Evolutionary conservation across 2,888 invertebrate species (phyloP).

Genomic region (Tachina lurida): DNA sequence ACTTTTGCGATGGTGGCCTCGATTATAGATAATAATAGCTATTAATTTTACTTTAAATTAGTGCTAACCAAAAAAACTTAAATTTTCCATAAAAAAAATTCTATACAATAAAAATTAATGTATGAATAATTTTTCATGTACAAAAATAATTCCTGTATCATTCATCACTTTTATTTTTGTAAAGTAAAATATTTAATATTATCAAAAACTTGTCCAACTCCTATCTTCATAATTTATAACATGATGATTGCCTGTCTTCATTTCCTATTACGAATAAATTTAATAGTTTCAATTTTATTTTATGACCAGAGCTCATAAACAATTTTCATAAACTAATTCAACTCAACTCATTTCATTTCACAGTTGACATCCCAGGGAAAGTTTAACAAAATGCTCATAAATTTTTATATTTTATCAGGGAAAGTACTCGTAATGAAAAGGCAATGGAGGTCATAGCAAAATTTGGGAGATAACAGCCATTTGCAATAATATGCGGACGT

Average conservation of each 20-base stretch:
- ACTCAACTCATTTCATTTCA: slow-evolving; percentile 54
- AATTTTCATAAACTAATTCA: slow-evolving; percentile 62
- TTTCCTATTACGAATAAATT: slow-evolving; percentile 41
- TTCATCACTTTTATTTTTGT: neutral
- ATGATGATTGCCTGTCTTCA: slow-evolving; percentile 42
- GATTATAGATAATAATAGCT: no score
- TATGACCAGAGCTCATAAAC: slow-evolving; percentile 59
- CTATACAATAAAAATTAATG: neutral
- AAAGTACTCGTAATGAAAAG: neutral
- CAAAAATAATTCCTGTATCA: neutral
- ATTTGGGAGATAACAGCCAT: neutral
- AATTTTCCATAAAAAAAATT: no score
- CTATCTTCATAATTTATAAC: slow-evolving; percentile 30
- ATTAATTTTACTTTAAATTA: no score
- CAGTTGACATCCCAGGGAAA: slow-evolving; percentile 55
- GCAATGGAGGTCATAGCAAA: neutral
- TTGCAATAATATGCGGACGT: no score
- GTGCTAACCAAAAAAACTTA: no score
- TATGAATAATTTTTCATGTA: neutral
- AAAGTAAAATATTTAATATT: slow-evolving; percentile 50
- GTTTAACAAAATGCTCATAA: slow-evolving; percentile 61
- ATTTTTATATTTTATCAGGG: slow-evolving; percentile 31
- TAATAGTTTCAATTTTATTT: slow-evolving; percentile 45
- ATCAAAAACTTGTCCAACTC: slow-evolving; percentile 50
- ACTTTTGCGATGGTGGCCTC: no score